Evolutionary conservation across 2,797 vertebrate genomes (phyloP).

Genomic region (Phoebastria nigripes): DNA sequence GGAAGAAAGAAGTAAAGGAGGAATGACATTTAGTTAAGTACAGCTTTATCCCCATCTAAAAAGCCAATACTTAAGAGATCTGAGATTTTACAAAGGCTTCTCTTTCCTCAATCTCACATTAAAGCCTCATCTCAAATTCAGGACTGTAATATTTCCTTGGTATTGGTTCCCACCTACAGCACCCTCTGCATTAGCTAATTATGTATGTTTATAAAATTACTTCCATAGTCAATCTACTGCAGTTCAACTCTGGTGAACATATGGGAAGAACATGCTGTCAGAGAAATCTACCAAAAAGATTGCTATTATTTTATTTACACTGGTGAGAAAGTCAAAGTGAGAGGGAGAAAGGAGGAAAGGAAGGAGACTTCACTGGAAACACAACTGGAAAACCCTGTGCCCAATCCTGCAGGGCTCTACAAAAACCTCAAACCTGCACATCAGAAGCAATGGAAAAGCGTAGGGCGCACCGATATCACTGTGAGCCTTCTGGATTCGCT

Average conservation of each 20-base stretch:
- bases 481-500: accelerated
- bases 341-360: background rate
- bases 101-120: background rate
- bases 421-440: background rate
- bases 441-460: background rate
- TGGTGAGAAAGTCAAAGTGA: background rate
- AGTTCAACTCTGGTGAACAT: background rate
- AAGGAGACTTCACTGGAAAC: background rate
- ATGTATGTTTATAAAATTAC: background rate
- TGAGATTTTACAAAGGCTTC: background rate
- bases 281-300: background rate
- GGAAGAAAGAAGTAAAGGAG: background rate
- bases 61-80: background rate
- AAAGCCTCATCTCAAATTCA: background rate
- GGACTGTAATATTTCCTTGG: background rate
- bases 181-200: background rate
- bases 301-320: background rate
- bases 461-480: accelerated
- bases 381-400: background rate
- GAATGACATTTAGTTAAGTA: background rate
- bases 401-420: background rate
- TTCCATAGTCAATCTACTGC: background rate
- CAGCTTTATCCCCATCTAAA: background rate
- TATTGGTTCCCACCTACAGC: background rate
- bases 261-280: background rate